A percentile compares a stretch with the other conserved stretches of the same genome.
Conservation (phyloP, 2,888 invertebrate species). For the Hirtodrosophila duncani region DNA sequence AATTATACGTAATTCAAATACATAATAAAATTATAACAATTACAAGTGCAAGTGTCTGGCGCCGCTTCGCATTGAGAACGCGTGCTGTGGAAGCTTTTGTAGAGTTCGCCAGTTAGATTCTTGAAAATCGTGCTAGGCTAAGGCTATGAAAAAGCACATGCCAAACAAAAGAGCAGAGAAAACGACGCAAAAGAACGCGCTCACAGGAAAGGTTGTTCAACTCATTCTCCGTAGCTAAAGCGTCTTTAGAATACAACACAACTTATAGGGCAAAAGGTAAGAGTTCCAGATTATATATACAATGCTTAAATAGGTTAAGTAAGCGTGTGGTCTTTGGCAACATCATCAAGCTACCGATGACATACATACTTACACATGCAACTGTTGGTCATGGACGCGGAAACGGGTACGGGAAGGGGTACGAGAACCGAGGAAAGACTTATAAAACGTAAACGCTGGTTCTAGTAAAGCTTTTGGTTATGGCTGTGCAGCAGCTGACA, state of each 20-base stretch:
- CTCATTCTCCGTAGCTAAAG: too few relatives aligned
- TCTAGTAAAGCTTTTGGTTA: slow-evolving; percentile 40
- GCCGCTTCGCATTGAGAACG: slow-evolving; percentile 9
- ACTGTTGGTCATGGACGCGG: too few relatives aligned
- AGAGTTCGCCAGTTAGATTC: slow-evolving; percentile 25
- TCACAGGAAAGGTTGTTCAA: slow-evolving; percentile 59
- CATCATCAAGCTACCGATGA: too few relatives aligned
- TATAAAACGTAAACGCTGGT: slow-evolving; percentile 55
- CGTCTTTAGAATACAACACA: too few relatives aligned
- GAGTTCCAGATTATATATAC: too few relatives aligned
- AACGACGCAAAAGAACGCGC: too few relatives aligned
- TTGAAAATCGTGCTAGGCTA: slow-evolving; percentile 35
- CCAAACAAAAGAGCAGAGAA: slow-evolving; percentile 3
- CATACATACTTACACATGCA: background rate
- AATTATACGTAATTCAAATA: too few relatives aligned
- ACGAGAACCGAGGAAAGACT: too few relatives aligned
- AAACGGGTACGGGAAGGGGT: background rate
- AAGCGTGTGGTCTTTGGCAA: too few relatives aligned
- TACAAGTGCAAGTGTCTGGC: too few relatives aligned
- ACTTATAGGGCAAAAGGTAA: slow-evolving; percentile 1
- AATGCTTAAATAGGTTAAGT: too few relatives aligned
- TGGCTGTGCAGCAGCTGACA: slow-evolving; percentile 8
- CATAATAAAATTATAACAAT: too few relatives aligned
- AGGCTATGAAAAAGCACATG: slow-evolving; percentile 20
- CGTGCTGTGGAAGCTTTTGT: slow-evolving; percentile 28